These are phyloP conservation scores for Pan troglodytes DNA, from an alignment of 2,113 vertebrate species.

Conservation along the genomic window NHGRI_mPanTro3-v2.1_pri NC_072401.2:111052001-111052500, in stretches of 20 bases:
- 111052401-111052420: slow-evolving; percentile 48
- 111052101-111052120: background rate
- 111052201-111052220: background rate
- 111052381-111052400: background rate
- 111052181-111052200: background rate
- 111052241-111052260: slow-evolving; percentile 29
- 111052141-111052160: background rate
- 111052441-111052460: background rate
- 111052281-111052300: background rate
- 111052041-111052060: background rate
- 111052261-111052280: slow-evolving; percentile 40
- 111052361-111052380: slow-evolving; percentile 22
- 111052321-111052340: background rate
- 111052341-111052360: background rate
- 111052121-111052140: background rate
- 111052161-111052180: background rate
- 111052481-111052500: background rate
- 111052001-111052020: background rate
- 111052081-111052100: background rate
- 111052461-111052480: background rate
- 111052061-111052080: background rate
- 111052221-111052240: background rate
- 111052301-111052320: background rate
- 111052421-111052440: background rate
- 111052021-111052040: background rate